Evolutionary conservation across 1,140 invertebrate species (phyloP), one percentile per base, ranked within the genome.

Genomic region (Helicoverpa armigera): DNA sequence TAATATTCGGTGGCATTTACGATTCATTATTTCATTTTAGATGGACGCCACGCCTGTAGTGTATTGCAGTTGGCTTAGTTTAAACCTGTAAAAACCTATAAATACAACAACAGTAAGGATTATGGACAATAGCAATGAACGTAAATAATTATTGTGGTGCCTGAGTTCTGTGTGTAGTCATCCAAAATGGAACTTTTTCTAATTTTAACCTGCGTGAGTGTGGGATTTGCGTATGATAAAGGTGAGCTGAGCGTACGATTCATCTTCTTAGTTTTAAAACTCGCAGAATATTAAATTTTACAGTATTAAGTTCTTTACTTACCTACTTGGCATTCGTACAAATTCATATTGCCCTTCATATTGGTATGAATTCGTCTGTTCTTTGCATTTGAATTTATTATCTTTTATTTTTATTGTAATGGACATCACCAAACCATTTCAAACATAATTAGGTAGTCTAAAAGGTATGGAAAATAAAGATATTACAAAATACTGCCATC

Each of bases 161-260:
- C 2, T 79, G 2, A 48, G 14, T 65, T 76, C 29, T 72, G 18
- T 70, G 12, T 50, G 2, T 70, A 35, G 65, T 60, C 11, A 29
- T 69, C 56, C 35, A 91, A 80, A 83, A 93, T 93, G 92, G 86
- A 90, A 87, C 77, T 93, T 81, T 79, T 94, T 88, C 84, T 93
- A 87, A 87, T 94, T 90, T 89, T 94, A 85, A 90, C 88, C 65
- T 65, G 92, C 43, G 82, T 92, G 84, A 87, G 90, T 51, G 83
- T 88, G 31, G 88, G 88, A 67, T 74, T 90, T 72, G 93, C 92
- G 51, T 94, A 90, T 74, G 93, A 94, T 84, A 94, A 94, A 92
- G 93, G 92, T 93, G 85, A 92, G 86, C 78, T 31, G 31, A n/a
- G 29, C 3, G 3, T 12, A 10, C 31, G 29, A 3, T 63, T 12